These are phyloP conservation scores for Drosophila demipolita DNA, from an alignment of 2,888 invertebrate genomes.

Conservation along the genomic window DNA sequence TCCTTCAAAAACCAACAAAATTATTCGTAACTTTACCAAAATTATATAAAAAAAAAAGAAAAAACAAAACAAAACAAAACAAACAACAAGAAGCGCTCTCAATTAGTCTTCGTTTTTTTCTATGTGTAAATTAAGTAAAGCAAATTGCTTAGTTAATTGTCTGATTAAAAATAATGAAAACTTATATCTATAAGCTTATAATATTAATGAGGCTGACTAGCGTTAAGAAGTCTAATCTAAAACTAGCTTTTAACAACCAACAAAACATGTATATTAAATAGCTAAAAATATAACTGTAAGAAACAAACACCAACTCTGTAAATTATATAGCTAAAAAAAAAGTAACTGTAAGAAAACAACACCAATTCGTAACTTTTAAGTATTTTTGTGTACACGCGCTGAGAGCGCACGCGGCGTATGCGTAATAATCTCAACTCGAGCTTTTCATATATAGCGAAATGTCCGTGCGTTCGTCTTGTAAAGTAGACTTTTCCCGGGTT, in stretches of 20 bases:
- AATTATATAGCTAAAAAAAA: constrained; percentile 42
- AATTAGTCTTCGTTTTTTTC: constrained; percentile 69
- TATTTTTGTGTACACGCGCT: constrained; percentile 56
- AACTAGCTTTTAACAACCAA: constrained; percentile 25
- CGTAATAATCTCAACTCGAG: constrained; percentile 31
- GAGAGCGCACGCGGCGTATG: constrained; percentile 52
- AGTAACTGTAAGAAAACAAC: constrained; percentile 62
- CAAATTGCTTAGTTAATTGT: constrained; percentile 59
- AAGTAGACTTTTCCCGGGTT: constrained; percentile 27
- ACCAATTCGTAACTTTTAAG: constrained; percentile 66
- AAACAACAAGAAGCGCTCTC: constrained; percentile 49
- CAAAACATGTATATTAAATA: constrained; percentile 29
- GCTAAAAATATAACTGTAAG: constrained; percentile 54
- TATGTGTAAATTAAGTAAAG: constrained; percentile 38
- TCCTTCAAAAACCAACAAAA: constrained; percentile 30
- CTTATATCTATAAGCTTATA: constrained; percentile 67
- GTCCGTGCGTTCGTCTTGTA: constrained; percentile 35
- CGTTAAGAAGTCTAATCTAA: constrained; percentile 66
- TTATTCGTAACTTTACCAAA: constrained; percentile 71
- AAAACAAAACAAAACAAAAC: constrained; percentile 3
- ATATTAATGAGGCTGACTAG: constrained; percentile 80
- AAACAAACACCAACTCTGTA: constrained; percentile 37
- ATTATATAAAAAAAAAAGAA: constrained; percentile 34
- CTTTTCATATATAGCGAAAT: neutral
- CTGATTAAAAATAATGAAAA: constrained; percentile 56